These are phyloP conservation scores for Daktulosphaira vitifoliae DNA, from an alignment of 1,140 invertebrate species.

Conservation along the genomic window DNA sequence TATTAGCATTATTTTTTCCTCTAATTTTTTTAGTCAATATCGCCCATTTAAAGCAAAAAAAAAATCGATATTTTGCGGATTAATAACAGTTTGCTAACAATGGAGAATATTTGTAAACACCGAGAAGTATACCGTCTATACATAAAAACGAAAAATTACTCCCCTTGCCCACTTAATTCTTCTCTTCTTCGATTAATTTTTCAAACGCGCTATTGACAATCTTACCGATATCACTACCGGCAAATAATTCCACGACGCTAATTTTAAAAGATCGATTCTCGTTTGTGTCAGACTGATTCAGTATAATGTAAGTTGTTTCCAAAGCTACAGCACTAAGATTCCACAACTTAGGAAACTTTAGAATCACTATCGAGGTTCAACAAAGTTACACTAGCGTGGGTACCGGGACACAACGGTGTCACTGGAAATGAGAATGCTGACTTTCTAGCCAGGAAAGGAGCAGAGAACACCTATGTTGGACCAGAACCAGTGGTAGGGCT, in stretches of 20 bases:
- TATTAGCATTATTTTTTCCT: not conserved
- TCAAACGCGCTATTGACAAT: not conserved
- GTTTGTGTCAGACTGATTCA: not conserved
- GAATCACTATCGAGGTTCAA: too few species aligned
- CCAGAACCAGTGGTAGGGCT: too few species aligned
- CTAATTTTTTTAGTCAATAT: not conserved
- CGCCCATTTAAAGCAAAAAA: not conserved
- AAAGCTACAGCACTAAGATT: too few species aligned
- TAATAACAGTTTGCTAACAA: not conserved
- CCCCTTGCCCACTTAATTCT: not conserved
- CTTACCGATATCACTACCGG: not conserved
- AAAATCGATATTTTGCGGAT: not conserved
- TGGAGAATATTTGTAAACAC: not conserved
- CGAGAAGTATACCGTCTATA: not conserved
- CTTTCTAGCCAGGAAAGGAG: too few species aligned
- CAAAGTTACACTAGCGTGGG: too few species aligned
- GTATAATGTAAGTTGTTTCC: not conserved
- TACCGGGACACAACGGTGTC: too few species aligned
- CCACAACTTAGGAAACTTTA: too few species aligned
- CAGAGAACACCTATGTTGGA: too few species aligned
- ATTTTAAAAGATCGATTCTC: not conserved
- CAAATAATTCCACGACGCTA: not conserved
- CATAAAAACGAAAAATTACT: not conserved
- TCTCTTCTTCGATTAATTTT: not conserved
- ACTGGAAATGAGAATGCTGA: too few species aligned